phyloP scores from a whole-genome alignment of 2,113 vertebrate genomes.

The Anseranas semipalmata region DNA sequence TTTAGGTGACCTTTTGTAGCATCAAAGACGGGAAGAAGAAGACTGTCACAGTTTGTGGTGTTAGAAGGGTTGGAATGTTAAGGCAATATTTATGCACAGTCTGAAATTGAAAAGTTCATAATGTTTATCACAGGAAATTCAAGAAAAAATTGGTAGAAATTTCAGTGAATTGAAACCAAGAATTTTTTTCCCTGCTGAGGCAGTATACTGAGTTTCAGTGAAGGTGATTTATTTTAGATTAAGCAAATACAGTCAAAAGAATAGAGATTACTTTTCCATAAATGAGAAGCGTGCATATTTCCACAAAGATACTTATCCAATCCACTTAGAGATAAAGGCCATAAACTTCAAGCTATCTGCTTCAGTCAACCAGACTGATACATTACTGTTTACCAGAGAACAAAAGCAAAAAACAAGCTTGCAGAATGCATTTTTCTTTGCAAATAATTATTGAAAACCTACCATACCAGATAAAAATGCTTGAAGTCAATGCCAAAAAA shows the following conservation, averaged over 20 bases:
- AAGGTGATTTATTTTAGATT: background rate
- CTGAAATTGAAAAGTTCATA: background rate
- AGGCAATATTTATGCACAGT: background rate
- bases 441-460: background rate
- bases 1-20: background rate
- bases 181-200: fast-evolving
- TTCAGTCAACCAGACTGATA: background rate
- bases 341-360: background rate
- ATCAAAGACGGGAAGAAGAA: background rate
- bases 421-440: background rate
- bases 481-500: background rate
- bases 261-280: background rate
- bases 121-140: background rate
- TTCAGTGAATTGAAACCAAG: background rate
- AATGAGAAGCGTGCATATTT: background rate
- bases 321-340: background rate
- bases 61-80: background rate
- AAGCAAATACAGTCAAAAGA: background rate
- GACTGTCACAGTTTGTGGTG: background rate
- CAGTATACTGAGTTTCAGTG: background rate
- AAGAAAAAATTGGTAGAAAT: background rate
- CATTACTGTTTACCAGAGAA: background rate
- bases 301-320: background rate
- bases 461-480: background rate
- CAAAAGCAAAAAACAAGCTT: background rate